Conservation (phyloP, 1,140 invertebrate species). For the Pseudoatta argentina region DNA sequence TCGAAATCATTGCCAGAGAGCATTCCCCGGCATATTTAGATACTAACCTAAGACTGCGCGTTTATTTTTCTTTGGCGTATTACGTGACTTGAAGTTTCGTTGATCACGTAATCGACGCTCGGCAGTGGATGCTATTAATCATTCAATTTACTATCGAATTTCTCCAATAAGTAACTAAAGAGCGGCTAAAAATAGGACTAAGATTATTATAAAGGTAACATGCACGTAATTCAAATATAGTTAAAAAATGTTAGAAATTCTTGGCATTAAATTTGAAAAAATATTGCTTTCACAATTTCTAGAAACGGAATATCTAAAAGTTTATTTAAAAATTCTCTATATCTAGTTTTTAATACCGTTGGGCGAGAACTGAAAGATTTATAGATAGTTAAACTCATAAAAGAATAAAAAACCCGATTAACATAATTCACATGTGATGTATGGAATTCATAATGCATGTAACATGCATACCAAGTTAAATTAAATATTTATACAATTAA, state of each 20-base stretch:
- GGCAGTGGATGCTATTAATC: slow-evolving; percentile 27
- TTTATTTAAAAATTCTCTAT: background rate
- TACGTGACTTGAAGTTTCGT: slow-evolving; percentile 46
- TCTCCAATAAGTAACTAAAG: background rate
- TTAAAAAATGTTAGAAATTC: background rate
- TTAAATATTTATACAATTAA: background rate
- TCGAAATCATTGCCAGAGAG: slow-evolving; percentile 54
- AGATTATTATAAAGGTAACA: background rate
- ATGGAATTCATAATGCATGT: background rate
- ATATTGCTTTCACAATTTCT: background rate
- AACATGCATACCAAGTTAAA: background rate
- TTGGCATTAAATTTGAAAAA: background rate
- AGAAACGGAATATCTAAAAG: background rate
- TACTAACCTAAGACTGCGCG: slow-evolving; percentile 48
- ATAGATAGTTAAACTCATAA: background rate
- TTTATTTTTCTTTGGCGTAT: slow-evolving; percentile 56
- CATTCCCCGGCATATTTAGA: slow-evolving; percentile 46
- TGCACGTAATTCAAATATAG: background rate
- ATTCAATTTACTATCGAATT: background rate
- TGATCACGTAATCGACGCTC: slow-evolving; percentile 40
- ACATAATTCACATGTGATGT: slow-evolving; percentile 13
- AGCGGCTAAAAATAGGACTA: background rate
- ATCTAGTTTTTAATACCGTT: background rate
- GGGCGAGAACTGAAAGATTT: background rate
- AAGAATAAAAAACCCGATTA: background rate